phyloP scores from a whole-genome alignment of 2,113 vertebrate genomes.

The Pleuronectes platessa region DNA sequence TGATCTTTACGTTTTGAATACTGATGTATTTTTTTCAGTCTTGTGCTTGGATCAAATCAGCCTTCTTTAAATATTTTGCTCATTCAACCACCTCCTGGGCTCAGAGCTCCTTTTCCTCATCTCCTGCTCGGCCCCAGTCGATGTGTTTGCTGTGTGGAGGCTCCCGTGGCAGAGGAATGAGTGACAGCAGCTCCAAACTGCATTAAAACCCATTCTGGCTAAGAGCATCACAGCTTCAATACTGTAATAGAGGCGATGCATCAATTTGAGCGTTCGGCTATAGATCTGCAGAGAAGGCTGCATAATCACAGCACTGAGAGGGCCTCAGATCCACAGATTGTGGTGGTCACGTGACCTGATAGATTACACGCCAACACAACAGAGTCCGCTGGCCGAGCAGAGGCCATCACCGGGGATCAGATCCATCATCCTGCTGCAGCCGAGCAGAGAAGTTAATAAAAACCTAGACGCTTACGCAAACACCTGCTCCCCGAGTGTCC shows the following conservation, averaged over 20 bases:
- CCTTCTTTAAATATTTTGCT: too few relatives aligned
- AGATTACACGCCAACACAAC: slow-evolving; percentile 23
- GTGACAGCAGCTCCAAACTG: slow-evolving; percentile 27
- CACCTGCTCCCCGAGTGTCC: too few relatives aligned
- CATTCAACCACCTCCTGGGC: too few relatives aligned
- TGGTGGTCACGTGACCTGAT: slow-evolving; percentile 25
- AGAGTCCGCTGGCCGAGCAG: slow-evolving; percentile 14
- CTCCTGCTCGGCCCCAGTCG: neutral
- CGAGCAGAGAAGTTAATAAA: neutral
- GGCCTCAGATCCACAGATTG: neutral
- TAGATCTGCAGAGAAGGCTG: slow-evolving; percentile 33
- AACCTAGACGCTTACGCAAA: neutral
- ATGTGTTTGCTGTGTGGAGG: slow-evolving; percentile 6
- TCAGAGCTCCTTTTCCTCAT: too few relatives aligned
- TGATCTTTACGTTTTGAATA: too few relatives aligned
- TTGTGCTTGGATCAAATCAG: too few relatives aligned
- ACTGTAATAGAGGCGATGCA: slow-evolving; percentile 45
- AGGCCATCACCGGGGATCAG: slow-evolving; percentile 16
- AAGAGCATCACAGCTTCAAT: slow-evolving; percentile 13
- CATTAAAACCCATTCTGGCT: slow-evolving; percentile 36
- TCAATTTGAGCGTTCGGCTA: slow-evolving; percentile 25
- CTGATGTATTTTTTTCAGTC: too few relatives aligned
- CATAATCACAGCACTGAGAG: neutral
- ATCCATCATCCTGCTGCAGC: slow-evolving; percentile 35
- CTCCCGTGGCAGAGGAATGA: slow-evolving; percentile 13